Conservation (phyloP, 2,797 vertebrate genomes). For the Pangasius macronema region DNA sequence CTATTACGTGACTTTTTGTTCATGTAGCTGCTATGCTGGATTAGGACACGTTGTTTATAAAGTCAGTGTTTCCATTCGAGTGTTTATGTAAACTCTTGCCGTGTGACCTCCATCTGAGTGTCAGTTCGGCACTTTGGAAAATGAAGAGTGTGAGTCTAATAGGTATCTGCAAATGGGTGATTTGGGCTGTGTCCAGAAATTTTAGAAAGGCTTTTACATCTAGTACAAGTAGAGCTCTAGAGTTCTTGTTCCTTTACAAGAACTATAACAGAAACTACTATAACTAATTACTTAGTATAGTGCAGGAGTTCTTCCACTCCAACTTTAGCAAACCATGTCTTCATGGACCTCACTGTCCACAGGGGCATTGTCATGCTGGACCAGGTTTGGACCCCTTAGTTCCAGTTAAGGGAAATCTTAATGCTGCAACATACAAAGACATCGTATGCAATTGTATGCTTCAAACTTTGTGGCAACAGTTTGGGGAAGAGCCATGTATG, state of each 20-base stretch:
- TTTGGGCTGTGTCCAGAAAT: not conserved
- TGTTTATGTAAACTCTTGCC: not conserved
- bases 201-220: not conserved
- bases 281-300: not conserved
- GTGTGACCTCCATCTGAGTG: not conserved
- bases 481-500: not conserved
- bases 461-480: not conserved
- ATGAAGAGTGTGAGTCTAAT: not conserved
- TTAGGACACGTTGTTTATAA: not conserved
- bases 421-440: not conserved
- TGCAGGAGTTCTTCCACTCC: not conserved
- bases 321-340: not conserved
- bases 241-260: not conserved
- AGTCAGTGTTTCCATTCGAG: not conserved
- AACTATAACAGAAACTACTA: not conserved
- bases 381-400: not conserved
- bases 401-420: too few species aligned
- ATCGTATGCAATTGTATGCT: not conserved
- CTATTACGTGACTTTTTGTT: not conserved
- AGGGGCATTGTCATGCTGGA: not conserved
- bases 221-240: not conserved
- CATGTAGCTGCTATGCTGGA: not conserved
- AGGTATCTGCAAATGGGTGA: slow-evolving; percentile 11
- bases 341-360: not conserved
- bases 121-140: not conserved